Conservation (phyloP, 2,888 invertebrate species). For the Ichneumoninae sp. region DNA sequence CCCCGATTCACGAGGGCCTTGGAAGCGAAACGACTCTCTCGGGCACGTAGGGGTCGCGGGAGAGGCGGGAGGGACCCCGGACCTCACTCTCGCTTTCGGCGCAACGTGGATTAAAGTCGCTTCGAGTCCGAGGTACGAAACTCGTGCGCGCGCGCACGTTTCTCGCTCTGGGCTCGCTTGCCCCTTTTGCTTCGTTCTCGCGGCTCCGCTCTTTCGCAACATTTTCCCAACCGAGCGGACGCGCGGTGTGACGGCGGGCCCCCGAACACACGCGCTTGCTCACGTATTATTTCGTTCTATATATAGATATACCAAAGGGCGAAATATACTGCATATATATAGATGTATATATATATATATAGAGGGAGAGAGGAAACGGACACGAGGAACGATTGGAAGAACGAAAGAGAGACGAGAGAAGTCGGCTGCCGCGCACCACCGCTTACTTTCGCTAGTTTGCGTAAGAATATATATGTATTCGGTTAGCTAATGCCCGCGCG, state of each 20-base stretch:
- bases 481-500: constrained; percentile 77
- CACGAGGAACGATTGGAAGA: constrained; percentile 15
- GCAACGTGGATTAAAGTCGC: constrained; percentile 59
- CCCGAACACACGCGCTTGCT: constrained; percentile 60
- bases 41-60: constrained; percentile 66
- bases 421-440: constrained; percentile 62
- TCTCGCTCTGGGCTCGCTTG: neutral
- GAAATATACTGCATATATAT: constrained; percentile 1
- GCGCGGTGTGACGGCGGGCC: constrained; percentile 39
- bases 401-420: constrained; percentile 32
- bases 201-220: constrained; percentile 77
- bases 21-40: constrained; percentile 65
- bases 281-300: constrained; percentile 76
- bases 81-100: constrained; percentile 69
- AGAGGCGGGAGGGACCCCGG: constrained; percentile 10
- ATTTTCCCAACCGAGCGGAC: constrained; percentile 76
- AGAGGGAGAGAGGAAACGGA: constrained; percentile 18
- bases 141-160: neutral
- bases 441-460: constrained; percentile 84
- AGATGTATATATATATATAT: neutral
- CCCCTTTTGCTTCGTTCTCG: constrained; percentile 28
- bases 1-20: constrained; percentile 69
- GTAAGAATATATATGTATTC: constrained; percentile 80
- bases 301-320: constrained; percentile 63
- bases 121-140: constrained; percentile 31